phyloP scores from a whole-genome alignment of 2,888 invertebrate genomes.

The Dendrolimus pini region DNA sequence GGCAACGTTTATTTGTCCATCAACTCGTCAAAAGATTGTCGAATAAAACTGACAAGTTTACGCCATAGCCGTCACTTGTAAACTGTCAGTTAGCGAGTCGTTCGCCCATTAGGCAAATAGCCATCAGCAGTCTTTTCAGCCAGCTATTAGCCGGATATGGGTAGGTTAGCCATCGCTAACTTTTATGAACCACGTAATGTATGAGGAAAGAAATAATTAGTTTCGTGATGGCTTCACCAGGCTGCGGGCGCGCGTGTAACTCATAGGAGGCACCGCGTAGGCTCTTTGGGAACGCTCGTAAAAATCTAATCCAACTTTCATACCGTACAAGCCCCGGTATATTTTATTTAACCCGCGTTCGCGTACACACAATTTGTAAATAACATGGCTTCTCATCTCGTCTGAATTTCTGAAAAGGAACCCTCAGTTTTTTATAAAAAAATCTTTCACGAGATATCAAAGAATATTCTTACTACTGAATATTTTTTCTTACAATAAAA shows the following conservation, averaged over 20 bases:
- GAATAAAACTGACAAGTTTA: too few species aligned
- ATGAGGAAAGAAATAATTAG: constrained; percentile 9
- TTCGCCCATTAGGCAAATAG: too few species aligned
- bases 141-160: too few species aligned
- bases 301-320: constrained; percentile 36
- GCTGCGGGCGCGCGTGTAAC: too few species aligned
- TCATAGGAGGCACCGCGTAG: too few species aligned
- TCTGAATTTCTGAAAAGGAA: background rate
- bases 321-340: constrained; percentile 12
- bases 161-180: background rate
- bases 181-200: constrained; percentile 4
- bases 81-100: too few species aligned
- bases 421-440: background rate
- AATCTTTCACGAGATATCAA: background rate
- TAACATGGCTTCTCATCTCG: background rate
- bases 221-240: constrained; percentile 6
- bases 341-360: constrained; percentile 4
- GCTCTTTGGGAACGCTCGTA: constrained; percentile 14
- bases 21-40: too few species aligned
- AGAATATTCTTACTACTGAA: too few species aligned
- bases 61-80: too few species aligned
- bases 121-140: too few species aligned
- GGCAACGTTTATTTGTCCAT: too few species aligned
- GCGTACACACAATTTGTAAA: background rate
- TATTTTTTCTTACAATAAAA: too few species aligned